Conservation (phyloP, 2,113 vertebrate genomes). For the sheep (Ovis aries) region DNA sequence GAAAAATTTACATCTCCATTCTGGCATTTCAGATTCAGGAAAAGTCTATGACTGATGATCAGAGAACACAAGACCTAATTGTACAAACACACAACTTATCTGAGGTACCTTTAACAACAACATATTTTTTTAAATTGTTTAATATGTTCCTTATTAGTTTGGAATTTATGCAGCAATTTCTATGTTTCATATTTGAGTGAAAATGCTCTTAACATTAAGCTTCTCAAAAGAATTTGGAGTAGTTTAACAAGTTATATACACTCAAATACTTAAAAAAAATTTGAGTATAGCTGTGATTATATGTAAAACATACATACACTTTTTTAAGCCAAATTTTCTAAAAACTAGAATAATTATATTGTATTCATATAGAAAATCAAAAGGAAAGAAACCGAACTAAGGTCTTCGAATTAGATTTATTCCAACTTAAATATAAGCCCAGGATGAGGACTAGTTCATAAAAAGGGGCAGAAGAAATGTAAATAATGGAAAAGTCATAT, state of each 20-base stretch:
- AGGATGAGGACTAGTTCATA: background rate
- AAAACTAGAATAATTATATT: background rate
- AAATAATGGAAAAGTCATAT: background rate
- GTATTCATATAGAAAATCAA: background rate
- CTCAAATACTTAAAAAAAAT: background rate
- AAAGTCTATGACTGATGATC: background rate
- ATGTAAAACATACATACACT: background rate
- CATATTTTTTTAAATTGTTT: background rate
- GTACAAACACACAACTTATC: background rate
- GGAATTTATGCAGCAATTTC: constrained; percentile 5
- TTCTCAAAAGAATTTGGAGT: background rate
- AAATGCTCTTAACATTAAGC: background rate
- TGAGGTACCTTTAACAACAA: background rate
- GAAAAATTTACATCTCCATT: background rate
- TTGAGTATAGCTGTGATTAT: background rate
- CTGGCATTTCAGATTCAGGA: background rate
- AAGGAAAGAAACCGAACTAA: background rate
- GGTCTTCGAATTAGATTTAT: background rate
- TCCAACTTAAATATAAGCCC: background rate
- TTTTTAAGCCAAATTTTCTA: background rate
- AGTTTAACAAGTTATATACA: background rate
- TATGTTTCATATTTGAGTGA: background rate
- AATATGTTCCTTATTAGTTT: background rate
- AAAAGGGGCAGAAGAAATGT: background rate
- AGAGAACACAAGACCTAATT: background rate